These are phyloP conservation scores for Gymnopithys bicolor DNA, from an alignment of 2,797 vertebrate genomes.

Conservation along the genomic window DNA sequence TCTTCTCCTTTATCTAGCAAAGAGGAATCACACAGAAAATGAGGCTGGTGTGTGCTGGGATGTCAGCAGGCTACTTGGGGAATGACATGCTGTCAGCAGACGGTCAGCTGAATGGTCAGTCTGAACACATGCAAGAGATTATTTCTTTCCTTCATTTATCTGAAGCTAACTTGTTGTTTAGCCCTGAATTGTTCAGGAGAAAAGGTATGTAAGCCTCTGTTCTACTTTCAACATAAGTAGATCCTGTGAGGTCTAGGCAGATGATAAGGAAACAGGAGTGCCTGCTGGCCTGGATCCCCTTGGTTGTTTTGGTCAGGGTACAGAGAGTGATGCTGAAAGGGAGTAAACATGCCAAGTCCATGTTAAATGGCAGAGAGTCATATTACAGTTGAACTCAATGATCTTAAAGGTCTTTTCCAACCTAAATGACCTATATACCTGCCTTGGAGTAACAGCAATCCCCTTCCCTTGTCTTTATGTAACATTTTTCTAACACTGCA, in stretches of 20 bases:
- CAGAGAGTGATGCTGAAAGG: background rate
- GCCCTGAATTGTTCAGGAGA: background rate
- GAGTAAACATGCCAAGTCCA: background rate
- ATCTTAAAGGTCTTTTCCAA: background rate
- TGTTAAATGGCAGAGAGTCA: background rate
- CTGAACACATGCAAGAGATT: background rate
- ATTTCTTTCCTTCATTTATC: background rate
- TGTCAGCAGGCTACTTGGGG: background rate
- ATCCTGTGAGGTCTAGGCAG: background rate
- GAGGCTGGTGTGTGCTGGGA: background rate
- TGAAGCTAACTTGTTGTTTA: background rate
- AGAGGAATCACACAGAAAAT: background rate
- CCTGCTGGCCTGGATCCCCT: background rate
- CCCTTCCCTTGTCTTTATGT: background rate
- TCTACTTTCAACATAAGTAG: background rate
- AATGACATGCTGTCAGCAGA: background rate
- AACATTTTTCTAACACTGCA: background rate
- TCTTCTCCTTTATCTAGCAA: background rate
- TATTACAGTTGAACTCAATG: background rate
- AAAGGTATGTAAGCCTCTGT: background rate
- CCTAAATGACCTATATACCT: background rate
- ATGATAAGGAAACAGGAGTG: background rate
- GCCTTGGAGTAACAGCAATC: background rate
- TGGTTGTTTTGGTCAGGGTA: background rate
- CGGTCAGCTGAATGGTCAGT: fast-evolving